Evolutionary conservation across 2,888 invertebrate species (phyloP).

Genomic region (Amaurobius ferox): DNA sequence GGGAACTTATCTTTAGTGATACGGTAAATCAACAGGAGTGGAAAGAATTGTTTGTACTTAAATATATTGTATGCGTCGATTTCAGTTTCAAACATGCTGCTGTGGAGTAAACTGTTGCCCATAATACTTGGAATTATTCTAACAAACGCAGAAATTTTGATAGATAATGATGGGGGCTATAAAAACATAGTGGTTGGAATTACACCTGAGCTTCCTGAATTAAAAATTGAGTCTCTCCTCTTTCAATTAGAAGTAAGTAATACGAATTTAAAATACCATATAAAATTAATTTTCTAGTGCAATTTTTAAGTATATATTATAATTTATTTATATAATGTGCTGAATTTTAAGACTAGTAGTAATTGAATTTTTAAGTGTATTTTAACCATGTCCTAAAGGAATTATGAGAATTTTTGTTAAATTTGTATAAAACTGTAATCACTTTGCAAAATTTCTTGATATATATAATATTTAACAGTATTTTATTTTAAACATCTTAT

Average conservation of each 20-base stretch:
- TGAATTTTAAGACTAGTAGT: no score
- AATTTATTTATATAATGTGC: no score
- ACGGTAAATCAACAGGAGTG: conserved; percentile 1
- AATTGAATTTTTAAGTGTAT: no score
- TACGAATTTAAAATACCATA: no score
- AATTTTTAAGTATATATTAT: no score
- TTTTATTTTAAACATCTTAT: no score
- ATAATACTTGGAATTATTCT: background rate
- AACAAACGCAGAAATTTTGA: conserved; percentile 22
- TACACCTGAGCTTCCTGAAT: conserved; percentile 23
- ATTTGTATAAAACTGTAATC: no score
- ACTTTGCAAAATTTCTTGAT: no score
- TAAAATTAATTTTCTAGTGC: no score
- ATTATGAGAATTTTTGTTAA: no score
- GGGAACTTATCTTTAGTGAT: background rate
- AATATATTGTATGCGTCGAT: background rate
- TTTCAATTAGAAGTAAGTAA: conserved; percentile 33
- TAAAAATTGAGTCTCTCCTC: background rate
- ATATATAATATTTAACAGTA: no score
- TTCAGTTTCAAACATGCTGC: background rate
- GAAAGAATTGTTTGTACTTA: background rate
- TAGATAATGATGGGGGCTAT: conserved; percentile 51
- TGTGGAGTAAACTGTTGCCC: background rate
- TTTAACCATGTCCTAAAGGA: no score
- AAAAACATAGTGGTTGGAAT: conserved; percentile 50